These are phyloP conservation scores for Scomber colias DNA, from an alignment of 2,113 vertebrate species.

Conservation along the genomic window DNA sequence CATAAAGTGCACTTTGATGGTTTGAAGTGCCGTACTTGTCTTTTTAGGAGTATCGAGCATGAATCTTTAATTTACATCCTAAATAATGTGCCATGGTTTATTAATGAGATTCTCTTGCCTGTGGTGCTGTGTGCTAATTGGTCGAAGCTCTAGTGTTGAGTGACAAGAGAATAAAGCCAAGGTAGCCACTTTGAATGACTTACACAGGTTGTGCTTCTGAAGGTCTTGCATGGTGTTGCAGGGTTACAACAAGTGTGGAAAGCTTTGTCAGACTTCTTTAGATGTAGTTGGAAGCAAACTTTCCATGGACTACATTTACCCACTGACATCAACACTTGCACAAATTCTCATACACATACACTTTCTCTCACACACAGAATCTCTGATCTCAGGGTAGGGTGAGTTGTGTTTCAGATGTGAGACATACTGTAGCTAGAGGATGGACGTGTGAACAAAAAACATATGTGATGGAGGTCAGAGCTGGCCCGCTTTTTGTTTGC, in stretches of 20 bases:
- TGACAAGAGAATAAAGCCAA: conserved; percentile 21
- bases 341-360: not conserved
- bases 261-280: conserved; percentile 5
- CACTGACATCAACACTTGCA: not conserved
- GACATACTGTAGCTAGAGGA: not conserved
- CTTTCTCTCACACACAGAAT: not conserved
- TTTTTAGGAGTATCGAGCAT: conserved; percentile 58
- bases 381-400: not conserved
- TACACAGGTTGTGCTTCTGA: conserved; percentile 2
- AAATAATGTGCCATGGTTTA: conserved; percentile 76
- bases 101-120: conserved; percentile 72
- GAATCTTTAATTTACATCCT: conserved; percentile 72
- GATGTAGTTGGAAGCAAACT: not conserved
- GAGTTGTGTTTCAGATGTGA: not conserved
- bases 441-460: not conserved
- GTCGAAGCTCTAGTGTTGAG: conserved; percentile 18
- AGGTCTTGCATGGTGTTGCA: not conserved
- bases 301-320: not conserved
- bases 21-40: conserved; percentile 42
- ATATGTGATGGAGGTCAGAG: conserved; percentile 1
- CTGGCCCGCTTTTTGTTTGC: not conserved
- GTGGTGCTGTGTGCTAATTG: conserved; percentile 70
- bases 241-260: not conserved
- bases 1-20: conserved; percentile 59
- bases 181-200: conserved; percentile 18